Evolutionary conservation across 2,888 invertebrate genomes (phyloP), one percentile per base, ranked within the genome.

Genomic region (Petrophora chlorosata): DNA sequence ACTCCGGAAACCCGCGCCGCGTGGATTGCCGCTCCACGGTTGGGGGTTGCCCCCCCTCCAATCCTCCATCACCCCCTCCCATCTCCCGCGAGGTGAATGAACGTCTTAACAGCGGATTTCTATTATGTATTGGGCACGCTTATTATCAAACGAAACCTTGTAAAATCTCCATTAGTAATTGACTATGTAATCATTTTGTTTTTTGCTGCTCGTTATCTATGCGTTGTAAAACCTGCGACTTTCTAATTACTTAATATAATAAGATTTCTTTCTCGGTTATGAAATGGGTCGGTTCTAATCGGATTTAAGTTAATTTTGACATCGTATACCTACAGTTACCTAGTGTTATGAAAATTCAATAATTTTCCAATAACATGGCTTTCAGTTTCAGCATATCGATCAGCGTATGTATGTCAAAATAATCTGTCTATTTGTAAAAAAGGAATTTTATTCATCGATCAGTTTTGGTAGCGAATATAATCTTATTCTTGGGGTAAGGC

Each of bases 11-110:
- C n/a, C n/a, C n/a, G n/a, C n/a, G n/a, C n/a, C n/a, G n/a, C n/a
- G n/a, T n/a, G n/a, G n/a, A n/a, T n/a, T n/a, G n/a, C n/a, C n/a
- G n/a, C n/a, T n/a, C n/a, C n/a, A n/a, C n/a, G n/a, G n/a, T n/a
- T n/a, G n/a, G n/a, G n/a, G n/a, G n/a, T n/a, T n/a, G n/a, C n/a
- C n/a, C 47, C 16, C 55, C 51, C 54, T 56, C 54, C 50, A 39
- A 53, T 56, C 52, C 48, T 61, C 47, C 65, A 60, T 53, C 45
- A 39, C 19, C 46, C 35, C 39, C 56, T 34, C 30, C 58, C 49
- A 62, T 61, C 70, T 66, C 65, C 70, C 63, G 53, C 56, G 76
- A 79, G 80, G 82, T 81, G 79, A 82, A 82, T 66, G 81, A 79
- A 81, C 81, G 78, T 76, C 76, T 77, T 74, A 60, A 67, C 67